phyloP scores from a whole-genome alignment of 2,113 vertebrate species.

The Tinamus guttatus region DNA sequence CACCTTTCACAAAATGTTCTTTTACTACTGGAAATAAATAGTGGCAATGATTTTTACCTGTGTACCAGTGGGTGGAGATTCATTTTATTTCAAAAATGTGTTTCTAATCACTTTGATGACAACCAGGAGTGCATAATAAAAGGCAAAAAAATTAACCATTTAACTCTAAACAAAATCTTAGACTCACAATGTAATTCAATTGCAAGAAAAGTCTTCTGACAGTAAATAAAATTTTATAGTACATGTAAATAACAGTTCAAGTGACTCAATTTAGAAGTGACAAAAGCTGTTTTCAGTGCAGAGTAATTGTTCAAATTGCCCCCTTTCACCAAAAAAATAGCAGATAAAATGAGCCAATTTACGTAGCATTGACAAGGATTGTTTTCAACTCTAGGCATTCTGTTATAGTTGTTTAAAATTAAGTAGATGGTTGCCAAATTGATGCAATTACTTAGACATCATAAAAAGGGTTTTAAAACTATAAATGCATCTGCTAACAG shows the following conservation, averaged over 20 bases:
- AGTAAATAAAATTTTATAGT: constrained; percentile 65
- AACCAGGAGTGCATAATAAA: background rate
- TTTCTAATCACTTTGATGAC: background rate
- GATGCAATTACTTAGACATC: constrained; percentile 64
- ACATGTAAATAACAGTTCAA: constrained; percentile 64
- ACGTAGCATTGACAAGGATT: constrained; percentile 58
- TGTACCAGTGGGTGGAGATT: background rate
- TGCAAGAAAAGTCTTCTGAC: constrained; percentile 27
- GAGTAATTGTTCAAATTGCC: constrained; percentile 60
- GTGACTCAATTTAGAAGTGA: constrained; percentile 54
- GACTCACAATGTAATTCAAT: constrained; percentile 8
- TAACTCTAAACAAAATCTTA: constrained; percentile 35
- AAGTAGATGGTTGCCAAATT: constrained; percentile 58
- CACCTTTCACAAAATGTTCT: background rate
- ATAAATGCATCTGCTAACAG: constrained; percentile 50
- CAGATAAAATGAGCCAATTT: constrained; percentile 63
- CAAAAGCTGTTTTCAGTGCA: constrained; percentile 68
- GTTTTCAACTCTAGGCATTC: constrained; percentile 58
- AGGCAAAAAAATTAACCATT: constrained; percentile 30
- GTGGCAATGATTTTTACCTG: background rate
- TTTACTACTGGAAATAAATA: background rate
- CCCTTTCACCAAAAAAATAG: background rate
- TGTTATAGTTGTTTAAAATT: constrained; percentile 72
- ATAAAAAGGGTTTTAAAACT: constrained; percentile 54
- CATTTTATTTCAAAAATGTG: background rate